A percentile compares a stretch with the other conserved stretches of the same genome.
Evolutionary conservation across 2,113 vertebrate species (phyloP).

Genomic region (Nematolebias whitei): DNA sequence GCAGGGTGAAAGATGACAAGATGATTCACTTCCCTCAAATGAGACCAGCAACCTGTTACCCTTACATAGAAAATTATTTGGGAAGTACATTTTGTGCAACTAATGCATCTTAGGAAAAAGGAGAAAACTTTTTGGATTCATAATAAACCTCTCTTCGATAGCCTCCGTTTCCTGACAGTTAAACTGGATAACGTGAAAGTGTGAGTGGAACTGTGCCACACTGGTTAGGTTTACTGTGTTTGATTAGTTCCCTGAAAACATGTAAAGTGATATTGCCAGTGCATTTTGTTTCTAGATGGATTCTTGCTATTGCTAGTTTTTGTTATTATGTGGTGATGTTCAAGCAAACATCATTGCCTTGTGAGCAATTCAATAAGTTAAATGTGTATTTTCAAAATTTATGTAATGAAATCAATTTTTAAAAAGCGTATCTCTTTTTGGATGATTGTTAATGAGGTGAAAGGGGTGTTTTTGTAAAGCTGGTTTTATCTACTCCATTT

Average conservation of each 20-base stretch:
- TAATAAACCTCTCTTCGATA: not conserved
- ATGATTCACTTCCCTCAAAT: constrained; percentile 66
- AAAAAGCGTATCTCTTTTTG: not conserved
- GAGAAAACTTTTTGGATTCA: not conserved
- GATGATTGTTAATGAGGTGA: not conserved
- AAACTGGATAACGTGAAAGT: too few relatives aligned
- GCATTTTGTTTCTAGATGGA: too few relatives aligned
- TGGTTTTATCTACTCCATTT: not conserved
- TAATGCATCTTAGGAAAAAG: constrained; percentile 13
- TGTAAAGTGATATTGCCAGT: too few relatives aligned
- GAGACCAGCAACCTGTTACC: constrained; percentile 60
- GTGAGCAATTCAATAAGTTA: not conserved
- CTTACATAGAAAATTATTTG: constrained; percentile 56
- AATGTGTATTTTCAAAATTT: not conserved
- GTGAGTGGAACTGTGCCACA: too few relatives aligned
- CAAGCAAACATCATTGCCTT: too few relatives aligned
- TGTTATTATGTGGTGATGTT: too few relatives aligned
- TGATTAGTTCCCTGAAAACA: too few relatives aligned
- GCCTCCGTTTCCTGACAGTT: too few relatives aligned
- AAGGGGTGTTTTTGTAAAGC: too few relatives aligned
- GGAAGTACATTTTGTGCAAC: constrained; percentile 26
- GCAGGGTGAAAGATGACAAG: constrained; percentile 39
- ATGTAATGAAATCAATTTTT: not conserved
- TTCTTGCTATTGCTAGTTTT: too few relatives aligned
- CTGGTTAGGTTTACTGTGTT: too few relatives aligned